Evolutionary conservation across 2,113 vertebrate genomes (phyloP).

Genomic region (Chamaea fasciata): DNA sequence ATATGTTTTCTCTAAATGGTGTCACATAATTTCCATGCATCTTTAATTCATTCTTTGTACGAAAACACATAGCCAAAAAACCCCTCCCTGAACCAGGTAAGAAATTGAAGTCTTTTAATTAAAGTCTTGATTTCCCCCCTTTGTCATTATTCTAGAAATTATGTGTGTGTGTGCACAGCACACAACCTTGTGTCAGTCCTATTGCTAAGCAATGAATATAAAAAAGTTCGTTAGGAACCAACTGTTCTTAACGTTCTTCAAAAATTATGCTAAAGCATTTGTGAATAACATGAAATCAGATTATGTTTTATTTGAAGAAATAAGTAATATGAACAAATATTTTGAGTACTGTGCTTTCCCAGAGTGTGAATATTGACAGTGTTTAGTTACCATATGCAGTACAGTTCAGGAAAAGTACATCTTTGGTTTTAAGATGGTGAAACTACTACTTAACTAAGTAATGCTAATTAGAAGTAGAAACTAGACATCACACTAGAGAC

Average conservation of each 20-base stretch:
- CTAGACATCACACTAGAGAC: not conserved
- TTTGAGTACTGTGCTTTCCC: not conserved
- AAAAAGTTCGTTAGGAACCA: not conserved
- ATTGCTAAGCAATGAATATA: not conserved
- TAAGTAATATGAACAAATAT: not conserved
- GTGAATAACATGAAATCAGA: not conserved
- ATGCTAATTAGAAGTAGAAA: not conserved
- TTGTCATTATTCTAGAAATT: not conserved
- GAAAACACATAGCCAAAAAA: not conserved
- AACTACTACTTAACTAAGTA: not conserved
- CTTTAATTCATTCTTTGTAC: not conserved
- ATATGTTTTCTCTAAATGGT: not conserved
- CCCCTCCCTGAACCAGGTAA: not conserved
- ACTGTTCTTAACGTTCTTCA: not conserved
- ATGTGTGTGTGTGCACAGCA: not conserved
- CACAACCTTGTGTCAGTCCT: not conserved
- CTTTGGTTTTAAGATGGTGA: not conserved
- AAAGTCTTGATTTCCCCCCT: not conserved
- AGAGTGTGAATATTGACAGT: not conserved
- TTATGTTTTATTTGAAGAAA: not conserved
- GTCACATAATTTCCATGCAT: not conserved
- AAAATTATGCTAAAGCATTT: not conserved
- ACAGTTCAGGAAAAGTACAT: not conserved
- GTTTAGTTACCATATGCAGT: not conserved
- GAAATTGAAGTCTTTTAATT: not conserved